A percentile compares a stretch with the other conserved stretches of the same genome.
Evolutionary conservation across 2,888 invertebrate species (phyloP).

Genomic region (Dichetophora obliterata): DNA sequence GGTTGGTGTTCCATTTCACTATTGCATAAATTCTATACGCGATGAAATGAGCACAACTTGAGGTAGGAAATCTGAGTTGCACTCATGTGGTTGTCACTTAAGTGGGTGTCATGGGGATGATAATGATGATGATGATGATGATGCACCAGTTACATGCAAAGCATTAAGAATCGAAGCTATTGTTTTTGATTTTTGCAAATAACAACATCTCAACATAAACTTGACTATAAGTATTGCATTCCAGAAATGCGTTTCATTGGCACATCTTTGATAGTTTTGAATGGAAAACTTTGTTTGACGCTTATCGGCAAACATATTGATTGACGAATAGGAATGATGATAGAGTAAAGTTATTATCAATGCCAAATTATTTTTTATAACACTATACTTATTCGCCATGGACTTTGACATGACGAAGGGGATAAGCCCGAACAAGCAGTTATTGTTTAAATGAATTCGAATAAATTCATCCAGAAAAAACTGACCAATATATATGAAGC

Average conservation of each 20-base stretch:
- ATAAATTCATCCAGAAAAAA: no score
- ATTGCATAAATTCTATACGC: slow-evolving; percentile 18
- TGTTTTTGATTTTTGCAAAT: neutral
- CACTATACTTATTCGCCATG: no score
- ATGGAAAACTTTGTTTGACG: slow-evolving; percentile 24
- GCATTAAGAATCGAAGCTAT: neutral
- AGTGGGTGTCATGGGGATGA: slow-evolving; percentile 1
- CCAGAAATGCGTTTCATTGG: no score
- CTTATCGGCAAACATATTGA: neutral
- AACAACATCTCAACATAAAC: neutral
- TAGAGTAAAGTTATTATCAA: no score
- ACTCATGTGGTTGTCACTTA: slow-evolving; percentile 45
- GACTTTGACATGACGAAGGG: no score
- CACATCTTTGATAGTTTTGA: neutral
- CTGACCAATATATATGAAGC: no score
- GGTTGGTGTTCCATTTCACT: slow-evolving; percentile 60
- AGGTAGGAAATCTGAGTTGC: slow-evolving; percentile 51
- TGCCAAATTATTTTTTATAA: no score
- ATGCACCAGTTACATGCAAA: neutral
- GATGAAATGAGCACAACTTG: slow-evolving; percentile 46
- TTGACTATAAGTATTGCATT: no score
- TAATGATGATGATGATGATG: neutral
- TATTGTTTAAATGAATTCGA: no score
- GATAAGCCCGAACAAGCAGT: no score
- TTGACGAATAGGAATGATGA: no score